Conservation (phyloP, 2,888 invertebrate species). For the Phymatocera aterrima region DNA sequence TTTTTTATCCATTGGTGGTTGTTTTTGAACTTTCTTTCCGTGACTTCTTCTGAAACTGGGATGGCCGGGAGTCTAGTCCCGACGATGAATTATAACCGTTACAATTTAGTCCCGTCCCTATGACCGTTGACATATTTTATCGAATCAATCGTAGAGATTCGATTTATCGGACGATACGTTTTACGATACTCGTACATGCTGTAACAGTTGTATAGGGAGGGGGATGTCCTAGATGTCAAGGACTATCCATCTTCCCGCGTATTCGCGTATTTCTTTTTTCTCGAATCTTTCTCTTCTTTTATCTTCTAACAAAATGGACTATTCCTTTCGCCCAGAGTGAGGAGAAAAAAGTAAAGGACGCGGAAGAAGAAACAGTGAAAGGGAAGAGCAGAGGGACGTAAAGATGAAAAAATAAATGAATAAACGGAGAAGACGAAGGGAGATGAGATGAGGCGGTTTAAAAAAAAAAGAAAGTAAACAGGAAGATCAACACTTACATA, state of each 20-base stretch:
- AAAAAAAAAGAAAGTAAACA: neutral
- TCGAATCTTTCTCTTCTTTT: neutral
- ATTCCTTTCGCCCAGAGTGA: no score
- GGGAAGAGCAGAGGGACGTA: no score
- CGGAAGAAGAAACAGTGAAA: no score
- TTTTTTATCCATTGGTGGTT: no score
- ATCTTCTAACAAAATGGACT: no score
- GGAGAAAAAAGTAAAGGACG: no score
- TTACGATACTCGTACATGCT: neutral
- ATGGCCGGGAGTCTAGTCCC: no score
- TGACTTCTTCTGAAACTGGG: no score
- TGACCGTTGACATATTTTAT: neutral
- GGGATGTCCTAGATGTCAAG: neutral
- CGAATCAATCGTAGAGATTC: constrained; percentile 28
- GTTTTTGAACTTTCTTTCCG: no score
- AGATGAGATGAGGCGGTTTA: no score
- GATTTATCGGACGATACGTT: constrained; percentile 13
- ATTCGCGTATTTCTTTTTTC: neutral
- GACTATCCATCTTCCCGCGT: neutral
- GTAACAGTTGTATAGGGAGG: neutral
- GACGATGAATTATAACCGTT: no score
- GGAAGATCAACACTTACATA: constrained; percentile 13
- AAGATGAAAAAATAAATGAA: neutral
- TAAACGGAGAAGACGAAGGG: neutral
- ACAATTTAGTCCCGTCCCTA: neutral